phyloP scores from a whole-genome alignment of 2,888 invertebrate genomes.

The Cancer borealis region DNA sequence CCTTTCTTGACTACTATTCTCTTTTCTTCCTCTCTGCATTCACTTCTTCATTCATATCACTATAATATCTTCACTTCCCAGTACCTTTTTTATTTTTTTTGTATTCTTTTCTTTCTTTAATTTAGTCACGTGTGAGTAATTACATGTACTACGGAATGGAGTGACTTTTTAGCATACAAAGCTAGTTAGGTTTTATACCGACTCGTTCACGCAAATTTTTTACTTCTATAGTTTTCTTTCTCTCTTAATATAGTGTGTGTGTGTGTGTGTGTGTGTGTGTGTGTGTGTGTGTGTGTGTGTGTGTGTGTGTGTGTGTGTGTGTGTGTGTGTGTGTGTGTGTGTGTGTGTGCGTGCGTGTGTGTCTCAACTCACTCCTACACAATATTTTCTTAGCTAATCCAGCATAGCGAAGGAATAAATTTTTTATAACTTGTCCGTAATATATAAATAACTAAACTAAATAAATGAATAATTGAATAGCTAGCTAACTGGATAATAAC shows the following conservation, averaged over 20 bases:
- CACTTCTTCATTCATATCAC: too few relatives aligned
- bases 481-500: background rate
- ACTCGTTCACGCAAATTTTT: background rate
- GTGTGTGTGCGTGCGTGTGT: background rate
- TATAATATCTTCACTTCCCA: too few relatives aligned
- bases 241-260: background rate
- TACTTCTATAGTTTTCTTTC: background rate
- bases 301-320: constrained; percentile 33
- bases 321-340: background rate
- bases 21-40: background rate
- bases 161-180: constrained; percentile 13
- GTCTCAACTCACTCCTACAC: too few relatives aligned
- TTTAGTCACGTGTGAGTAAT: background rate
- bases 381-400: background rate
- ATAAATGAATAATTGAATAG: too few relatives aligned
- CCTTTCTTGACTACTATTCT: background rate
- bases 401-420: background rate
- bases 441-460: background rate
- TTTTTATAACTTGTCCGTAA: background rate
- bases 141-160: background rate
- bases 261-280: constrained; percentile 42
- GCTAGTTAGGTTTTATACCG: background rate
- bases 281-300: constrained; percentile 48
- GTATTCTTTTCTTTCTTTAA: background rate
- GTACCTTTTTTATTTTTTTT: background rate